A percentile compares a stretch with the other conserved stretches of the same genome.
phyloP scores from a whole-genome alignment of 53 echinoderm and acorn worm genomes.

The Apostichopus leukothele region DNA sequence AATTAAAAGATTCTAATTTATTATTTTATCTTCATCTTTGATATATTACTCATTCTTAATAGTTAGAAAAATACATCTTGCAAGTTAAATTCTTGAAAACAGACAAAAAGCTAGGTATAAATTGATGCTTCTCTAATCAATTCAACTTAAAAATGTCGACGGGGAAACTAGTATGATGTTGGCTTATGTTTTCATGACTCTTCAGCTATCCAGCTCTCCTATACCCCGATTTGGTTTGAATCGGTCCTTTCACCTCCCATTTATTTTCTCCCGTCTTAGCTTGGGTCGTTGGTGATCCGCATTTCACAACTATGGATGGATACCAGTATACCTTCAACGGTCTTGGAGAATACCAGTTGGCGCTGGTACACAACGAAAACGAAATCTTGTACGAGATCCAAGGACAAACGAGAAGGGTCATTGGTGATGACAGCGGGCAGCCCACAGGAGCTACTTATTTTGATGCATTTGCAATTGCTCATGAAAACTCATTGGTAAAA shows the following conservation, averaged over 20 bases:
- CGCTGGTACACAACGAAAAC: constrained; percentile 50
- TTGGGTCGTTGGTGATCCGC: constrained; percentile 88
- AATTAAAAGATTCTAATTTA: too few species aligned
- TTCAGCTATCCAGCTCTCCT: too few species aligned
- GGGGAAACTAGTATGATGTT: too few species aligned
- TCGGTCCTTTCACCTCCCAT: not conserved
- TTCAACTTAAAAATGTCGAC: too few species aligned
- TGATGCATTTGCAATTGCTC: constrained; percentile 73
- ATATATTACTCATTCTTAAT: too few species aligned
- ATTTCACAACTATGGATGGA: constrained; percentile 85
- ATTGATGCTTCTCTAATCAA: too few species aligned
- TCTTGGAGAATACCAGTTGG: constrained; percentile 83
- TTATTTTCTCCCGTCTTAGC: constrained; percentile 45
- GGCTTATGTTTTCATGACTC: too few species aligned
- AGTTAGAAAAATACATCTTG: too few species aligned
- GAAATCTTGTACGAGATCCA: constrained; percentile 65
- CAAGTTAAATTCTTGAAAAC: too few species aligned
- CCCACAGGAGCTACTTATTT: constrained; percentile 70
- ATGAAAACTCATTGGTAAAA: constrained; percentile 47
- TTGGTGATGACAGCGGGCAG: constrained; percentile 45
- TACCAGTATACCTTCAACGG: constrained; percentile 89
- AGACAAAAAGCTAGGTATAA: too few species aligned
- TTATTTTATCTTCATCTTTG: too few species aligned
- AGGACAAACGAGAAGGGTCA: constrained; percentile 67
- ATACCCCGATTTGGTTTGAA: too few species aligned